These are phyloP conservation scores for Lucilia cuprina DNA, from an alignment of 1,140 invertebrate genomes.

Conservation along the genomic window DNA sequence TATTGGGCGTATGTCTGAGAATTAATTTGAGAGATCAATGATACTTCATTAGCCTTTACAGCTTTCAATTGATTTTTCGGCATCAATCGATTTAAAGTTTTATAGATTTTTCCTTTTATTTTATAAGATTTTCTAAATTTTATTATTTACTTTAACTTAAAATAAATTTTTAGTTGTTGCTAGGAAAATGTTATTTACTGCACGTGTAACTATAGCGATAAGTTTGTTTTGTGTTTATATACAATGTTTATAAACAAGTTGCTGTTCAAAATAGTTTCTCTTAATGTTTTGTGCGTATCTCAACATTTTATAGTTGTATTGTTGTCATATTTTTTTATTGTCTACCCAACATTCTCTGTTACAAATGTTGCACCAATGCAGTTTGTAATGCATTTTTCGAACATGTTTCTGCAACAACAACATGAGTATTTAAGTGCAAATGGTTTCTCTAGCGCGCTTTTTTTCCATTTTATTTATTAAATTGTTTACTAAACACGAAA, in stretches of 20 bases:
- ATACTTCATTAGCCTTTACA: too few relatives aligned
- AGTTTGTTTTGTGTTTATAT: not conserved
- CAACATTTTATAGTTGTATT: not conserved
- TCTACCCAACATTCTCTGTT: not conserved
- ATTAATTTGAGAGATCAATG: too few relatives aligned
- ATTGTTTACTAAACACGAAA: not conserved
- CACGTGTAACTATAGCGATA: not conserved
- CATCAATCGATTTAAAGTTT: too few relatives aligned
- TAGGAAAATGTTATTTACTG: too few relatives aligned
- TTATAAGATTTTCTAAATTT: too few relatives aligned
- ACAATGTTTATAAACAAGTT: not conserved
- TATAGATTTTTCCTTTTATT: too few relatives aligned
- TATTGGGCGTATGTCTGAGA: too few relatives aligned
- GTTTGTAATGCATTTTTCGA: not conserved
- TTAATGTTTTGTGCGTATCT: not conserved
- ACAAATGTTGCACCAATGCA: not conserved
- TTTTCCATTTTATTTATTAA: not conserved
- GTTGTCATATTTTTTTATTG: not conserved
- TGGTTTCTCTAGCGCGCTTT: constrained; percentile 1
- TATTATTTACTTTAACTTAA: too few relatives aligned
- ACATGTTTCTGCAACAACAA: not conserved
- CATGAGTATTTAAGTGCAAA: not conserved
- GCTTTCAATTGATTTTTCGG: too few relatives aligned
- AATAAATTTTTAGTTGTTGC: too few relatives aligned
- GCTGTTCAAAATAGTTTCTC: not conserved